phyloP scores from a whole-genome alignment of 2,797 vertebrate species.

The Okamejei kenojei region DNA sequence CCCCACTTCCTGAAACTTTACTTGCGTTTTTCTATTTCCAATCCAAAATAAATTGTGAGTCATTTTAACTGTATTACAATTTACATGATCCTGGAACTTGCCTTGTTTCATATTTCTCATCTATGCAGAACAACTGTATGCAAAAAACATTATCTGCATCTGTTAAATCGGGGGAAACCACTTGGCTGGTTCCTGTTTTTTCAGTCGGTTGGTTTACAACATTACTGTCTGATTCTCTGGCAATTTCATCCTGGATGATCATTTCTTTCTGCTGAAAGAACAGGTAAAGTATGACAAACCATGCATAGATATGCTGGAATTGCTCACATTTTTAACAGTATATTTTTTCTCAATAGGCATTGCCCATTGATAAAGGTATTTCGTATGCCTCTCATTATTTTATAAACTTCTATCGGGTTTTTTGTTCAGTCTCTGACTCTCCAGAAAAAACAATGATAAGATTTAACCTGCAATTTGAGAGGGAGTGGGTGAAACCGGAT shows the following conservation, averaged over 20 bases:
- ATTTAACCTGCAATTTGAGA: too few species aligned
- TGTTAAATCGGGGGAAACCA: not conserved
- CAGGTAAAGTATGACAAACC: not conserved
- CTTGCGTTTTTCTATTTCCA: not conserved
- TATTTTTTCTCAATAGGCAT: not conserved
- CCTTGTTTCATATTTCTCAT: slow-evolving; percentile 73
- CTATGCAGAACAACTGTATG: slow-evolving; percentile 71
- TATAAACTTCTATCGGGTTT: too few species aligned
- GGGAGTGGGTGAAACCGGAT: too few species aligned
- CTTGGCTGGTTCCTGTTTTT: not conserved
- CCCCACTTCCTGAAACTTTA: not conserved
- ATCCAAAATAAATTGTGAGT: not conserved
- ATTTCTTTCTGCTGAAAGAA: slow-evolving; percentile 42
- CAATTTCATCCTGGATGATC: fast-evolving
- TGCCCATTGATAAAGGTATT: not conserved
- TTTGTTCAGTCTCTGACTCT: too few species aligned
- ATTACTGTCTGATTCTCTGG: not conserved
- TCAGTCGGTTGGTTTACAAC: not conserved
- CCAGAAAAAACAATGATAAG: too few species aligned
- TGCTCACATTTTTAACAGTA: not conserved
- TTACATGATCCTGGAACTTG: slow-evolving; percentile 43
- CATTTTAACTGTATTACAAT: not conserved
- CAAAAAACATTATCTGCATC: slow-evolving; percentile 61
- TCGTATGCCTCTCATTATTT: too few species aligned
- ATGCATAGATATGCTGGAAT: not conserved